phyloP scores from a whole-genome alignment of 1,140 invertebrate species.

The Lepidotrigona ventralis region DNA sequence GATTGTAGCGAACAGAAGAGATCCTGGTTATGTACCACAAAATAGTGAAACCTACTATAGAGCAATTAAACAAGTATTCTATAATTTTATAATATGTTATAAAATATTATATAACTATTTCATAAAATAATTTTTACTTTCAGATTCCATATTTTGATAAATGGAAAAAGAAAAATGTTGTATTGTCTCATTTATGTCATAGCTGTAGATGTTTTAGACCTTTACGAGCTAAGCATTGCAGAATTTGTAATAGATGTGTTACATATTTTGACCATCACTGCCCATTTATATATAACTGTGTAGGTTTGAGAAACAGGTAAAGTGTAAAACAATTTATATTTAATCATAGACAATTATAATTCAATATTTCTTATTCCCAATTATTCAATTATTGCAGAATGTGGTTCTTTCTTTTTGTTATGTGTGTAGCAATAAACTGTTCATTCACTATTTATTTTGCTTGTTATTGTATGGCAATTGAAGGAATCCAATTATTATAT shows the following conservation, averaged over 20 bases:
- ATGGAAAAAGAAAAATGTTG: conserved; percentile 92
- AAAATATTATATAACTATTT: neutral
- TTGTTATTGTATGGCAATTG: conserved; percentile 91
- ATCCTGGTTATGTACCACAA: conserved; percentile 93
- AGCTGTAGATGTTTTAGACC: conserved; percentile 93
- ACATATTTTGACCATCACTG: conserved; percentile 97
- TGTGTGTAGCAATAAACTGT: conserved; percentile 92
- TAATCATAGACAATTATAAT: neutral
- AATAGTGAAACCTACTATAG: conserved; percentile 94
- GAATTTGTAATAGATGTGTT: conserved; percentile 95
- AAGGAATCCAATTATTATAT: conserved; percentile 91
- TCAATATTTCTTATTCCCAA: neutral
- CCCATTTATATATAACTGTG: conserved; percentile 96
- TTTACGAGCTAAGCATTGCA: conserved; percentile 93
- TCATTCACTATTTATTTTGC: conserved; percentile 93
- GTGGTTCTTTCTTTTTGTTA: conserved; percentile 95
- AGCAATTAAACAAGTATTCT: conserved; percentile 88
- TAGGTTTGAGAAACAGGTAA: conserved; percentile 89
- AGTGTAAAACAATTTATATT: neutral
- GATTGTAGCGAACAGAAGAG: conserved; percentile 92
- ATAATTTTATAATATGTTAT: neutral
- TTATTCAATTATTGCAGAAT: conserved; percentile 81
- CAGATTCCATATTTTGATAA: conserved; percentile 93
- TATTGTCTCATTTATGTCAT: conserved; percentile 92
- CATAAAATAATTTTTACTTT: conserved; percentile 35